Conservation (phyloP, 2,888 invertebrate species). For the Rhodophaea formosa region DNA sequence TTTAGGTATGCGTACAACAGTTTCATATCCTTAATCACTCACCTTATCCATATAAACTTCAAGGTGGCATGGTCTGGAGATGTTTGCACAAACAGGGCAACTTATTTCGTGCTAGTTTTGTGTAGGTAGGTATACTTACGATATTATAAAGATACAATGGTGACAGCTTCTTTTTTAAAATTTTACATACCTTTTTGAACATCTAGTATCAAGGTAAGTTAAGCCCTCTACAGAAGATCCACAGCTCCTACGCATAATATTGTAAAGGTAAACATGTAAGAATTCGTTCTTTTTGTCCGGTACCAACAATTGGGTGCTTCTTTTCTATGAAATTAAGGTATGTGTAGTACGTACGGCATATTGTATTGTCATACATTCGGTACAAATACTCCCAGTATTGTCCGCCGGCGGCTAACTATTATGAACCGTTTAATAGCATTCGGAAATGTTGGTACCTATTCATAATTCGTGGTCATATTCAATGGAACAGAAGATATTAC, state of each 20-base stretch:
- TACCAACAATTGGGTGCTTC: slow-evolving; percentile 51
- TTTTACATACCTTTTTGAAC: neutral
- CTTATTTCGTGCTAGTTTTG: too few relatives aligned
- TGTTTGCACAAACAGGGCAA: too few relatives aligned
- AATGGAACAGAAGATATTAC: slow-evolving; percentile 43
- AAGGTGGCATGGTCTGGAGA: too few relatives aligned
- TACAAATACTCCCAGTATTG: slow-evolving; percentile 56
- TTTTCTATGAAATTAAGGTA: slow-evolving; percentile 46
- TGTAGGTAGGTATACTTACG: too few relatives aligned
- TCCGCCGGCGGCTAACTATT: slow-evolving; percentile 53
- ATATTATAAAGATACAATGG: too few relatives aligned
- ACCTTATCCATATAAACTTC: too few relatives aligned
- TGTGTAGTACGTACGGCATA: slow-evolving; percentile 26
- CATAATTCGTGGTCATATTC: slow-evolving; percentile 37
- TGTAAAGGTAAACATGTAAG: slow-evolving; percentile 64
- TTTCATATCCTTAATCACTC: too few relatives aligned
- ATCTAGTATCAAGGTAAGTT: slow-evolving; percentile 46
- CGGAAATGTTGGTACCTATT: slow-evolving; percentile 50
- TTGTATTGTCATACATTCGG: slow-evolving; percentile 43
- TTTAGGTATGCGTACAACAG: too few relatives aligned
- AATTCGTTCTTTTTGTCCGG: slow-evolving; percentile 61
- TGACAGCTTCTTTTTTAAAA: too few relatives aligned
- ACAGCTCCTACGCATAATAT: slow-evolving; percentile 64
- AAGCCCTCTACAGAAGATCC: slow-evolving; percentile 32
- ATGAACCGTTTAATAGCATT: slow-evolving; percentile 57